Evolutionary conservation across 2,888 invertebrate species (phyloP).

Genomic region (Anagyrus pseudococci): DNA sequence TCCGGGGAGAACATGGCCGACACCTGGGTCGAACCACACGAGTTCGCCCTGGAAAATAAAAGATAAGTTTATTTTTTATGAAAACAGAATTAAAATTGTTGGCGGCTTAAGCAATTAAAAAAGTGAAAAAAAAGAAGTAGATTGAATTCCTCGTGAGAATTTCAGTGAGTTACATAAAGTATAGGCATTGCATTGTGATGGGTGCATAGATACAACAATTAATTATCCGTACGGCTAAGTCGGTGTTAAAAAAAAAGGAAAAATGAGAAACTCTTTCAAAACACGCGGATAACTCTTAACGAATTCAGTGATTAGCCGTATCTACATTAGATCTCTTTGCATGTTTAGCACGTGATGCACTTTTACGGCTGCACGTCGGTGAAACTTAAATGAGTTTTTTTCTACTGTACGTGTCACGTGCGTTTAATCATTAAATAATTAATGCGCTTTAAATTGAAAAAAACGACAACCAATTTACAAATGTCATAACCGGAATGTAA

Average conservation of each 20-base stretch:
- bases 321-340: constrained; percentile 15
- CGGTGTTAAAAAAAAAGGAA: neutral
- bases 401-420: too few species aligned
- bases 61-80: constrained; percentile 18
- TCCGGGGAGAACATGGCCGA: constrained; percentile 89
- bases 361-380: constrained; percentile 14
- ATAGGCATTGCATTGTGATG: neutral
- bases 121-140: too few species aligned
- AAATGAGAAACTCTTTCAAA: constrained; percentile 10
- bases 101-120: too few species aligned
- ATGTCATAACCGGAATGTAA: too few species aligned
- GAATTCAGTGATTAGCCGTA: constrained; percentile 22
- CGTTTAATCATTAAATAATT: too few species aligned
- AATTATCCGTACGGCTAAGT: neutral
- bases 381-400: constrained; percentile 17
- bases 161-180: constrained; percentile 3
- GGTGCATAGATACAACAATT: neutral
- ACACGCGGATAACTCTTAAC: constrained; percentile 13
- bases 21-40: constrained; percentile 93
- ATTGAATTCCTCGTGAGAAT: constrained; percentile 4
- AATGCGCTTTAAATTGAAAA: too few species aligned
- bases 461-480: too few species aligned
- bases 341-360: constrained; percentile 13
- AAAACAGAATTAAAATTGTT: too few species aligned
- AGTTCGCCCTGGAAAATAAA: constrained; percentile 72